phyloP scores from a whole-genome alignment of 2,797 vertebrate genomes.

The Setipinna tenuifilis region DNA sequence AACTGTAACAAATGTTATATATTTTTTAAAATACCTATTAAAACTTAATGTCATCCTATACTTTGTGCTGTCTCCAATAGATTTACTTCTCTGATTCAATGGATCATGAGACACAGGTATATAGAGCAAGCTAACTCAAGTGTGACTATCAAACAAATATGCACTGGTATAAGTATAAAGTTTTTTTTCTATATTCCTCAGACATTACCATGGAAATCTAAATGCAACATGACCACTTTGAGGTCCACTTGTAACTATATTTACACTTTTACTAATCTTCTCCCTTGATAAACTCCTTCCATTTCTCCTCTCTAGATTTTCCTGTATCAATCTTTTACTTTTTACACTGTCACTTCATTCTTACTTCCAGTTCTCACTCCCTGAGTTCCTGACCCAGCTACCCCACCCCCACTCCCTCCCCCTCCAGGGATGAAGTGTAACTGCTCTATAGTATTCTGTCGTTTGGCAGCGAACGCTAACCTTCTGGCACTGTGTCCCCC shows the following conservation, averaged over 20 bases:
- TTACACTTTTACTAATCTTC: constrained; percentile 65
- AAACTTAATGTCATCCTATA: not conserved
- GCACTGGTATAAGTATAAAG: constrained; percentile 28
- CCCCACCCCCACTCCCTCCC: constrained; percentile 70
- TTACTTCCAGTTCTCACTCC: constrained; percentile 91
- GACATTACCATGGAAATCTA: constrained; percentile 14
- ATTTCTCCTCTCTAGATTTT: constrained; percentile 24
- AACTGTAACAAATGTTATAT: constrained; percentile 1
- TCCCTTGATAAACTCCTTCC: constrained; percentile 59
- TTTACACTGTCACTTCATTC: constrained; percentile 92
- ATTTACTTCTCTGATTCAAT: not conserved
- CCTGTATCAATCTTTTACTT: constrained; percentile 34
- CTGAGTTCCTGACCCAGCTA: constrained; percentile 78
- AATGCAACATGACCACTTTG: constrained; percentile 5
- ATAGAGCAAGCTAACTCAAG: constrained; percentile 79
- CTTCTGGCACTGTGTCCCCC: constrained; percentile 81
- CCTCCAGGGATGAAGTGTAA: constrained; percentile 92
- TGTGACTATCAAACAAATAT: constrained; percentile 76
- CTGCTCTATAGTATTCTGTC: constrained; percentile 93
- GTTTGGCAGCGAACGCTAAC: constrained; percentile 86
- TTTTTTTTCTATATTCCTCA: not conserved
- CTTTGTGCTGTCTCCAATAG: not conserved
- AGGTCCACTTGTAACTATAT: constrained; percentile 41
- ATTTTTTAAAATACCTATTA: not conserved
- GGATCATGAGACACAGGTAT: constrained; percentile 68